Percentiles rank a stretch among this genome's conserved stretches.
These are phyloP conservation scores for Troides oblongomaculatus DNA, from an alignment of 2,888 invertebrate species.

Conservation along the genomic window DNA sequence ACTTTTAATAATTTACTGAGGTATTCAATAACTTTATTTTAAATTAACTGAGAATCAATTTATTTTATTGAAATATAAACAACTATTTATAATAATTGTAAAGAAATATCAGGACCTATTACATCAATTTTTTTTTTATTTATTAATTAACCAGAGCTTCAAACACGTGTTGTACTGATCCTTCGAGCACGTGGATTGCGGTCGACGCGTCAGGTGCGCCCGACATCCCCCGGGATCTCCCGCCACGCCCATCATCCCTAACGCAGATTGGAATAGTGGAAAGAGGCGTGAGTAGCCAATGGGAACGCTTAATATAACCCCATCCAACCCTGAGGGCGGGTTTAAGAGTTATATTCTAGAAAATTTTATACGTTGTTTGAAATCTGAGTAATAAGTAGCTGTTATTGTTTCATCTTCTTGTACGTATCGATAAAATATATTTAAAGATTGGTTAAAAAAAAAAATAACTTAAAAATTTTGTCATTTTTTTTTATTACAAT, in stretches of 20 bases:
- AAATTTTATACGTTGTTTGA: not conserved
- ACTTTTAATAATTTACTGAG: not conserved
- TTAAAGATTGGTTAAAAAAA: not conserved
- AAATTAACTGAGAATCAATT: no score
- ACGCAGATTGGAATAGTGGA: slow-evolving; percentile 42
- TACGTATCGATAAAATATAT: not conserved
- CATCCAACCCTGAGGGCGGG: slow-evolving; percentile 54
- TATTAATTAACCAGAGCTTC: not conserved
- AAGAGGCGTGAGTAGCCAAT: slow-evolving; percentile 56
- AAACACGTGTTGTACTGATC: slow-evolving; percentile 51
- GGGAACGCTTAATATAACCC: slow-evolving; percentile 32
- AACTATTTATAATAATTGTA: not conserved
- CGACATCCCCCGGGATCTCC: slow-evolving; percentile 45
- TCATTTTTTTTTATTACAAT: not conserved
- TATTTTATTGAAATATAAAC: not conserved
- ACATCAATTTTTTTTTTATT: not conserved
- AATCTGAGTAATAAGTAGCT: not conserved
- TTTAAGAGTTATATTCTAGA: slow-evolving; percentile 25
- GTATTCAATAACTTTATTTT: not conserved
- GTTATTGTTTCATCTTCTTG: not conserved
- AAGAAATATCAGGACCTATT: not conserved
- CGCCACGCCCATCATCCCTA: slow-evolving; percentile 53
- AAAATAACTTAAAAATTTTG: not conserved
- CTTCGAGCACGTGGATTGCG: slow-evolving; percentile 55
- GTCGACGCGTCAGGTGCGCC: slow-evolving; percentile 57